Percentiles rank a stretch among this genome's conserved stretches.
These are phyloP conservation scores for Micropoecilia bifurca DNA, from an alignment of 2,797 vertebrate species.

Conservation along the genomic window DNA sequence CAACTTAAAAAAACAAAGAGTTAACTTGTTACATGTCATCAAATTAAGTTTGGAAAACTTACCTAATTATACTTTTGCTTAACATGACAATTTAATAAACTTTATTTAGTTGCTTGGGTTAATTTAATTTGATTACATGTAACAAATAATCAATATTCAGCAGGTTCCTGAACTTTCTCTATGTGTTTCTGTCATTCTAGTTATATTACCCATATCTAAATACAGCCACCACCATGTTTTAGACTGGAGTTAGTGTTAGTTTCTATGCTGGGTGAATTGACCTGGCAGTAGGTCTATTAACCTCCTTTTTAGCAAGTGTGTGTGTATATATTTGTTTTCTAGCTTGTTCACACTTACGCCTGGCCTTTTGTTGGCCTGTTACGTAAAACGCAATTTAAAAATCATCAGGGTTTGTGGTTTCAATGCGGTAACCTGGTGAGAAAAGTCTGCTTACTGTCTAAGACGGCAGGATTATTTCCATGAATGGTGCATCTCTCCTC, in stretches of 20 bases:
- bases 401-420: not conserved
- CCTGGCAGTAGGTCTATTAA: not conserved
- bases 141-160: too few relatives aligned
- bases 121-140: too few relatives aligned
- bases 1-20: not conserved
- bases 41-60: too few relatives aligned
- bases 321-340: not conserved
- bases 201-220: not conserved
- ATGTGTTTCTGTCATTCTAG: too few relatives aligned
- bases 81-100: too few relatives aligned
- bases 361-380: not conserved
- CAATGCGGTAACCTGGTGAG: not conserved
- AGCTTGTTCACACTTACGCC: not conserved
- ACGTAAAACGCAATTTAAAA: not conserved
- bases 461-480: constrained; percentile 1
- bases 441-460: not conserved
- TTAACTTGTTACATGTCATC: too few relatives aligned
- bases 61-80: too few relatives aligned
- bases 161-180: too few relatives aligned
- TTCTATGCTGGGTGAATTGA: too few relatives aligned
- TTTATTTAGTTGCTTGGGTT: too few relatives aligned
- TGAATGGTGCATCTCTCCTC: constrained; percentile 33
- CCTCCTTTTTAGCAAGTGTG: not conserved
- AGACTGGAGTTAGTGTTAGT: not conserved
- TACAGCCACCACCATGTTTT: not conserved